These are phyloP conservation scores for Platyrinchus mystaceus DNA, from an alignment of 2,797 vertebrate species.

Conservation along the genomic window DNA sequence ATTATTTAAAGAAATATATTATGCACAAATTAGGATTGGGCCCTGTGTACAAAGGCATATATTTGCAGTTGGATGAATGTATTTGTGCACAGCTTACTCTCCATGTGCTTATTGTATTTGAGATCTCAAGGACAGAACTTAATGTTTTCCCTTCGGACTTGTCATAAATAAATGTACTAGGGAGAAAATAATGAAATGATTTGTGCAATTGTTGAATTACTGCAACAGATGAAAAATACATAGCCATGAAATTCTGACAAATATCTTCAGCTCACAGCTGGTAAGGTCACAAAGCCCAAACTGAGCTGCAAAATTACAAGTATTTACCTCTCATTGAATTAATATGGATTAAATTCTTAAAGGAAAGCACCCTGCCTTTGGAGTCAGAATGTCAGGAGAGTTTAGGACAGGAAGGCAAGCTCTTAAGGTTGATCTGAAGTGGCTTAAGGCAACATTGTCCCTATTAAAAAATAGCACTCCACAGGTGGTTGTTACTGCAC, in stretches of 20 bases:
- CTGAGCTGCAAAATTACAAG: not conserved
- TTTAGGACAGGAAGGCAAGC: not conserved
- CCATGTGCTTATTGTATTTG: not conserved
- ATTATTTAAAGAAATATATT: not conserved
- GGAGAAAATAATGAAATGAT: not conserved
- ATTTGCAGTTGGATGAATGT: not conserved
- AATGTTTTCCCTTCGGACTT: not conserved
- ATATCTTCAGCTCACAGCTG: not conserved
- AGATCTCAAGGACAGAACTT: not conserved
- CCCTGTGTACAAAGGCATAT: not conserved
- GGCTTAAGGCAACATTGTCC: not conserved
- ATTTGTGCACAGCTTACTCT: not conserved
- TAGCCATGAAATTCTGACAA: slow-evolving; percentile 1
- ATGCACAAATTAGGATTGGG: not conserved
- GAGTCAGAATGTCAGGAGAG: not conserved
- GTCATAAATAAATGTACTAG: slow-evolving; percentile 33
- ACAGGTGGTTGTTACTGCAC: not conserved
- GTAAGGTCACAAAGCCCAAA: slow-evolving; percentile 8
- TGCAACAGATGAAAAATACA: slow-evolving; percentile 12
- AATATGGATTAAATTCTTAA: not conserved
- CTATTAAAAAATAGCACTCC: not conserved
- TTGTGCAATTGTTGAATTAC: not conserved
- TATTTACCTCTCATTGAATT: not conserved
- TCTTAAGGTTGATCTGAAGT: not conserved
- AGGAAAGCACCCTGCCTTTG: not conserved